These are phyloP conservation scores for Eilema griseolum DNA, from an alignment of 2,888 invertebrate species.

Conservation along the genomic window DNA sequence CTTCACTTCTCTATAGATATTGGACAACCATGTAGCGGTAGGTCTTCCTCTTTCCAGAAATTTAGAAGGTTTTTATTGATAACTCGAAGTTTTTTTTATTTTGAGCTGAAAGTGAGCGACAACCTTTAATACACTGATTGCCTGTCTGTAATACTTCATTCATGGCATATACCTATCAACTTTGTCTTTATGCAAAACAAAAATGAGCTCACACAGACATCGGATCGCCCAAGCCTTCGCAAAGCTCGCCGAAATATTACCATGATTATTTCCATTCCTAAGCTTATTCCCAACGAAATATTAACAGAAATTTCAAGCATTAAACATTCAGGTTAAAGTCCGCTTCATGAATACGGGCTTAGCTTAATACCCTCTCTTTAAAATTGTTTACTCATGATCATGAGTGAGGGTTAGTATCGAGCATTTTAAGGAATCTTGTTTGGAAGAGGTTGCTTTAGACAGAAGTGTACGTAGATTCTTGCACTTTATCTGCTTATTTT, in stretches of 20 bases:
- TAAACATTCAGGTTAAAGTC: slow-evolving; percentile 47
- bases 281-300: slow-evolving; percentile 32
- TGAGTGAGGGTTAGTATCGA: slow-evolving; percentile 5
- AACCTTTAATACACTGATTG: no score
- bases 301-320: slow-evolving; percentile 39
- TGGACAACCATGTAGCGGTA: no score
- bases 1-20: no score
- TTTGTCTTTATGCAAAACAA: neutral
- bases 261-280: slow-evolving; percentile 34
- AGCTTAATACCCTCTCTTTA: slow-evolving; percentile 46
- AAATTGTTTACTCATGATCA: slow-evolving; percentile 44
- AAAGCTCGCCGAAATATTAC: slow-evolving; percentile 22
- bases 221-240: neutral
- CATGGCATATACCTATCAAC: neutral
- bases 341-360: slow-evolving; percentile 47
- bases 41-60: no score
- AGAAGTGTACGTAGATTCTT: neutral
- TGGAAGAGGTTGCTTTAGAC: neutral
- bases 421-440: neutral
- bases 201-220: neutral
- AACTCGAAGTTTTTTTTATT: no score
- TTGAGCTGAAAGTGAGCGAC: no score
- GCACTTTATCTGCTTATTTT: neutral
- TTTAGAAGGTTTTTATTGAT: no score
- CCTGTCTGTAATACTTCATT: neutral